Percentiles rank a stretch among this genome's conserved stretches.
Evolutionary conservation across 2,797 vertebrate genomes (phyloP).

Genomic region (Notamacropus eugenii): DNA sequence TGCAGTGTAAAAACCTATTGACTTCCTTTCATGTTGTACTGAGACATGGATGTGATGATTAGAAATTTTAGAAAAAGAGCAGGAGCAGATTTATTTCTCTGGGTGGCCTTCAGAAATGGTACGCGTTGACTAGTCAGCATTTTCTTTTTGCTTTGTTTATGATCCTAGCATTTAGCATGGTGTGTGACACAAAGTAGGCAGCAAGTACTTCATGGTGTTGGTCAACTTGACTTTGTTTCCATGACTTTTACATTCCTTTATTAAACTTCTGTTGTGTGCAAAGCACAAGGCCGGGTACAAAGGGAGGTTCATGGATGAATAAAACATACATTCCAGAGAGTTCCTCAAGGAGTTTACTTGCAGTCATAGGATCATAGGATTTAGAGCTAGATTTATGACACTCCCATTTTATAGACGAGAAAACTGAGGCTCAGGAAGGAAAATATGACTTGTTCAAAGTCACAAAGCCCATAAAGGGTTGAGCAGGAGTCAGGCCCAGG

Average conservation of each 20-base stretch:
- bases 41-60: neutral
- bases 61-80: conserved; percentile 13
- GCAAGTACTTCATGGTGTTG: neutral
- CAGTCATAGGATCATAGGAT: neutral
- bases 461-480: neutral
- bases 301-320: neutral
- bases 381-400: neutral
- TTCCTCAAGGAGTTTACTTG: neutral
- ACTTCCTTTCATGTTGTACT: conserved; percentile 19
- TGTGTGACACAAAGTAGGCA: too few relatives aligned
- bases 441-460: neutral
- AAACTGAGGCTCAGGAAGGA: neutral
- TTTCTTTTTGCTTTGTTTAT: neutral
- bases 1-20: neutral
- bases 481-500: neutral
- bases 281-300: neutral
- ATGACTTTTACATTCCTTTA: neutral
- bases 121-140: conserved; percentile 10
- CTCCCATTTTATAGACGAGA: neutral
- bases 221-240: neutral
- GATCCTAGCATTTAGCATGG: neutral
- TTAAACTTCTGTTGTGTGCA: neutral
- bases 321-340: neutral
- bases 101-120: conserved; percentile 36
- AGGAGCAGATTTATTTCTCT: conserved; percentile 2